phyloP scores from a whole-genome alignment of 2,797 vertebrate genomes.

The Ctenopoma multispine region DNA sequence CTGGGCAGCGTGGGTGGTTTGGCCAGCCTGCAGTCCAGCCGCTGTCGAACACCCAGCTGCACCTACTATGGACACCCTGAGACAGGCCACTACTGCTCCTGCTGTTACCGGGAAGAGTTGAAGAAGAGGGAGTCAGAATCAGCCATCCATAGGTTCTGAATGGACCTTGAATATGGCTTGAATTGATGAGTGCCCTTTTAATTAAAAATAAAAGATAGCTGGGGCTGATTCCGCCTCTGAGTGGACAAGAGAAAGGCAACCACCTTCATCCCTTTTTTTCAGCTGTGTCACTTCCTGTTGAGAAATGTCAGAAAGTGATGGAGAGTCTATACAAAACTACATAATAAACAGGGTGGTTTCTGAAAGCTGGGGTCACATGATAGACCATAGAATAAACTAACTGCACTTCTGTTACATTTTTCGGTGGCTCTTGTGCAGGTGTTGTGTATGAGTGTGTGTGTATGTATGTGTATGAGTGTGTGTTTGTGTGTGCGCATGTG shows the following conservation, averaged over 20 bases:
- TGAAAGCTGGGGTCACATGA: constrained; percentile 44
- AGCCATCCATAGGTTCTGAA: constrained; percentile 91
- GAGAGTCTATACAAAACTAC: constrained; percentile 21
- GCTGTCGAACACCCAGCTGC: constrained; percentile 93
- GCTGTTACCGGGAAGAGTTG: constrained; percentile 93
- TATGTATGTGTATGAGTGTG: constrained; percentile 39
- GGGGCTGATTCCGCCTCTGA: constrained; percentile 30
- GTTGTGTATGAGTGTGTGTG: constrained; percentile 51
- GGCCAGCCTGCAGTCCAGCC: constrained; percentile 86
- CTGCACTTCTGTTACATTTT: constrained; percentile 80
- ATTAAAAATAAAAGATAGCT: constrained; percentile 9
- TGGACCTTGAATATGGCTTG: not conserved
- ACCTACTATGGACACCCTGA: constrained; percentile 95
- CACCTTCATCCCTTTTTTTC: constrained; percentile 16
- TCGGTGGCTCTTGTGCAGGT: constrained; percentile 79
- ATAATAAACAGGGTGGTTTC: constrained; percentile 45
- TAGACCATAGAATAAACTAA: constrained; percentile 58
- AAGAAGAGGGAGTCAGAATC: constrained; percentile 88
- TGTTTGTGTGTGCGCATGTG: constrained; percentile 35
- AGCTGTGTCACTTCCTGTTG: constrained; percentile 58
- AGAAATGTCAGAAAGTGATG: constrained; percentile 17
- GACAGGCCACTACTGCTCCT: constrained; percentile 97
- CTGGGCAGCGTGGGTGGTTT: constrained; percentile 75
- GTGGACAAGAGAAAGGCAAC: constrained; percentile 40
- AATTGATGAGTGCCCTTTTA: constrained; percentile 71